These are phyloP conservation scores for Labeo calbasu DNA, from an alignment of 2,797 vertebrate species.

Conservation along the genomic window DNA sequence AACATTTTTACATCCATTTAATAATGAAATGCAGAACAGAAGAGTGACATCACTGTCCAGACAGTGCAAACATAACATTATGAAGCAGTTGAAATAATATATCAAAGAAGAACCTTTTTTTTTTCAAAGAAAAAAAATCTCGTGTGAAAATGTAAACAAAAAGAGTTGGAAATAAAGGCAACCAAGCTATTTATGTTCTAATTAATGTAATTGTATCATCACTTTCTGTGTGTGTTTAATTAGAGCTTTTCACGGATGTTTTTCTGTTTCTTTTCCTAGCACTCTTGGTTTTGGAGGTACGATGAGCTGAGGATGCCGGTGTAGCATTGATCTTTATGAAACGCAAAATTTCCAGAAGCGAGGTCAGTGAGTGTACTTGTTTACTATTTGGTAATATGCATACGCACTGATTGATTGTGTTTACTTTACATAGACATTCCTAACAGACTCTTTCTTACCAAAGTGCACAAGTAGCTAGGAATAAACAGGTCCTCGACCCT, in stretches of 20 bases:
- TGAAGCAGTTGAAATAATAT: not conserved
- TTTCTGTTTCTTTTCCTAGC: conserved; percentile 5
- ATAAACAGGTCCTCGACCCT: not conserved
- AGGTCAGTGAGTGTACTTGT: conserved; percentile 28
- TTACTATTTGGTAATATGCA: conserved; percentile 3
- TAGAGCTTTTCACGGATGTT: not conserved
- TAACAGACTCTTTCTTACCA: not conserved
- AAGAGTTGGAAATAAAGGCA: not conserved
- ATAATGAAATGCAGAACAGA: conserved; percentile 29
- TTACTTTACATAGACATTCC: not conserved
- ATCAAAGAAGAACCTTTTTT: not conserved
- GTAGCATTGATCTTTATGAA: not conserved
- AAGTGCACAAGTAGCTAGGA: not conserved
- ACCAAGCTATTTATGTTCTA: conserved; percentile 6
- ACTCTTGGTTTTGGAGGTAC: conserved; percentile 13
- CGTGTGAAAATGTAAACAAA: not conserved
- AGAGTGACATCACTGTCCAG: conserved; percentile 13
- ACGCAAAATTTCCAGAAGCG: not conserved
- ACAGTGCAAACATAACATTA: not conserved
- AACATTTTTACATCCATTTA: conserved; percentile 23
- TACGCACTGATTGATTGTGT: not conserved
- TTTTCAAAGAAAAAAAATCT: not conserved
- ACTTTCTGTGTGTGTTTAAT: conserved; percentile 9
- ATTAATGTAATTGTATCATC: not conserved
- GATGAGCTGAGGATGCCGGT: not conserved